Evolutionary conservation across 2,797 vertebrate genomes (phyloP).

Genomic region (Onychomys arenicola): DNA sequence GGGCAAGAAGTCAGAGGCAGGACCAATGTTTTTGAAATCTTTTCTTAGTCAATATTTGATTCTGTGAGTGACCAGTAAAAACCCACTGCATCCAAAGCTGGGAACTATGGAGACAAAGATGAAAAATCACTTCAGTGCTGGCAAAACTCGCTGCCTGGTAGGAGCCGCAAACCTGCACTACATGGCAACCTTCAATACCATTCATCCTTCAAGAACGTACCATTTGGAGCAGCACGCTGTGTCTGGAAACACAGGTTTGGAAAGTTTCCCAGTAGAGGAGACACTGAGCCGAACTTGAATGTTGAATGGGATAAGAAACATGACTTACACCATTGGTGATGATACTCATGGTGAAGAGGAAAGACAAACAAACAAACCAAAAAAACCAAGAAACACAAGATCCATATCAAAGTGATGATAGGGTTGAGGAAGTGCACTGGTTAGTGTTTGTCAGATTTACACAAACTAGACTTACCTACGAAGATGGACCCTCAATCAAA

Average conservation of each 20-base stretch:
- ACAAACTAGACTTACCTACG: not conserved
- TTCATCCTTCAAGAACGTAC: not conserved
- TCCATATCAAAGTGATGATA: not conserved
- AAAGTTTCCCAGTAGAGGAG: not conserved
- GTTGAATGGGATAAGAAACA: not conserved
- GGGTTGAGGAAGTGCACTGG: not conserved
- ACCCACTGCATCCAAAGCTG: not conserved
- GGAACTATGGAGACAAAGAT: constrained; percentile 9
- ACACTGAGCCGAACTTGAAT: not conserved
- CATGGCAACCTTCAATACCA: not conserved
- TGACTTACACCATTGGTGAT: not conserved
- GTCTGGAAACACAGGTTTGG: not conserved
- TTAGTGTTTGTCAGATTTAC: not conserved
- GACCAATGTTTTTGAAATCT: not conserved
- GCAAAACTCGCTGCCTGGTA: constrained; percentile 24
- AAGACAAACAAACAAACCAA: too few species aligned
- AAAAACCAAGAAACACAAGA: not conserved
- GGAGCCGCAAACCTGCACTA: not conserved
- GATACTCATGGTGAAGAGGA: not conserved
- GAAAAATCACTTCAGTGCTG: constrained; percentile 18
- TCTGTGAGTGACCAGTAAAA: constrained; percentile 13
- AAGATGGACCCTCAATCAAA: not conserved
- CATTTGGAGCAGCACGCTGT: not conserved
- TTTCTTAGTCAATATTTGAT: constrained; percentile 24
- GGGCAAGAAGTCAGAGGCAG: not conserved